These are phyloP conservation scores for Drosophila pallidifrons DNA, from an alignment of 1,140 invertebrate genomes.

Conservation along the genomic window DNA sequence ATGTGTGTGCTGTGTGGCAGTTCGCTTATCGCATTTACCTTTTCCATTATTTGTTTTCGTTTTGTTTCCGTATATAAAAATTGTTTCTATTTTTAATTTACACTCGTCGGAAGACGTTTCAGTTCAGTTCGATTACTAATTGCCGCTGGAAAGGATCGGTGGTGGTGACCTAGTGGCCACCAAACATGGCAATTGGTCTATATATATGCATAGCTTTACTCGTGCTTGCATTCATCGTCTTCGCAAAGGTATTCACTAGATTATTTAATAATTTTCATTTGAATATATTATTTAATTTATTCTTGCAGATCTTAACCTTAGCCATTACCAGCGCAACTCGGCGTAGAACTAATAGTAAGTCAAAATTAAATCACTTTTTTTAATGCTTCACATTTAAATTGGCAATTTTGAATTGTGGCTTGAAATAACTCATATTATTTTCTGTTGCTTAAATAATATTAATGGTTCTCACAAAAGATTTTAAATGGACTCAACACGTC, in stretches of 20 bases:
- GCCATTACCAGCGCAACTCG: neutral
- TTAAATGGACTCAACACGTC: no score
- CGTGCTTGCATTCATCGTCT: conserved; percentile 9
- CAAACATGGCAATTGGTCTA: conserved; percentile 36
- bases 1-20: conserved; percentile 1
- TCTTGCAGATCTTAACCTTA: conserved; percentile 9
- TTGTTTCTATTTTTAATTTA: conserved; percentile 11
- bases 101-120: conserved; percentile 7
- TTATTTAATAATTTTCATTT: neutral
- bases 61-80: conserved; percentile 23
- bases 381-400: neutral
- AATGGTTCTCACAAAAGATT: neutral
- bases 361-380: neutral
- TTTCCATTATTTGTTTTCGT: neutral
- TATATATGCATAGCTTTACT: conserved; percentile 31
- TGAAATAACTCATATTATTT: neutral
- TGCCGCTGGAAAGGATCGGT: conserved; percentile 15
- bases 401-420: neutral
- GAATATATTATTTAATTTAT: neutral
- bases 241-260: conserved; percentile 46
- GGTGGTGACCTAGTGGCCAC: neutral
- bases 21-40: conserved; percentile 28
- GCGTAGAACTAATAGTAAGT: conserved; percentile 16
- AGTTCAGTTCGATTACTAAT: conserved; percentile 41
- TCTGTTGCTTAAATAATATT: conserved; percentile 8